Base-by-base conservation (phyloP, 2,888 invertebrate species). In the Orthosia gracilis region DNA sequence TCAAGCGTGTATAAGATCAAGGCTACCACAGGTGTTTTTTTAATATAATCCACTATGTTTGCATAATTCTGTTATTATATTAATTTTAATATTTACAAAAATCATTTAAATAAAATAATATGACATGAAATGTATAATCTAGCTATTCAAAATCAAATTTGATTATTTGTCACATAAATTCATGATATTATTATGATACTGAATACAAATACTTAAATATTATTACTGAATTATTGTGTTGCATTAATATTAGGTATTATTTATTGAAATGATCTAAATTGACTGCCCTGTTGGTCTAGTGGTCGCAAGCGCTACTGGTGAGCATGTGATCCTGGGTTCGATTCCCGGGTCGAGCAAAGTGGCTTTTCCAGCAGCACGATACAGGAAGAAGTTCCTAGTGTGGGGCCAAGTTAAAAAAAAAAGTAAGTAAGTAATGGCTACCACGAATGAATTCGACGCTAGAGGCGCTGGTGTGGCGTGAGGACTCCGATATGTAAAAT, bases 161-260 rank as follows among this genome's bases (percentile, higher is more conserved):
- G 63, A 55, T 80, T 72, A 76, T 58, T 31, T 73, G 64, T n/a
- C 26, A 57, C 64, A 77, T 77, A 72, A 81, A 77, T 77, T 69
- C 5, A 3, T 23, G 9, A 21, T 62, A 40, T 54, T 11, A 65
- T 69, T 40, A 54, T 54, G 18, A 57, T 55, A 26, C 26, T 40
- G 45, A 26, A 59, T 65, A 76, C 11, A 49, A 55, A 68, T 64
- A 49, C 13, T 5, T 13, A 26, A 21, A 78, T 61, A 26, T 61
- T 31, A 31, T 47, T 23, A 31, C 52, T 47, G 55, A 61, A 78
- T 65, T 47, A 70, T 77, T 65, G 61, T 79, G 65, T 57, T 50
- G 26, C 9, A 72, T 18, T 21, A 45, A n/a, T 55, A 55, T 55
- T 23, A 40, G 31, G 26, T 31, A 21, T 45, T 40, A 52, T 45